phyloP scores from a whole-genome alignment of 1,140 invertebrate genomes.

The Holcopasites calliopsidis region DNA sequence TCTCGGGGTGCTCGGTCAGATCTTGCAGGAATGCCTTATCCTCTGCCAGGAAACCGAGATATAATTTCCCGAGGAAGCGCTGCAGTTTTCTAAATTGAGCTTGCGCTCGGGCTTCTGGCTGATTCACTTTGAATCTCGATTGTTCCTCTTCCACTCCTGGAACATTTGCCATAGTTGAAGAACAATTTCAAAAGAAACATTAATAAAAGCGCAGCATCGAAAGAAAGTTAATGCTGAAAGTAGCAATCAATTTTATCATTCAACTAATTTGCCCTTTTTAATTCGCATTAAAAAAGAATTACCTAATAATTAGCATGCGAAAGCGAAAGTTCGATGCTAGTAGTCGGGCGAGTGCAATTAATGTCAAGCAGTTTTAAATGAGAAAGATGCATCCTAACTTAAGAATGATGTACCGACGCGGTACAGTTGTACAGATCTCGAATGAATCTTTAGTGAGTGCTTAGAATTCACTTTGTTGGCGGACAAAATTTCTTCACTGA shows the following conservation, averaged over 20 bases:
- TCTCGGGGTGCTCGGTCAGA: slow-evolving; percentile 34
- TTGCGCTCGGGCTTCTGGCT: slow-evolving; percentile 42
- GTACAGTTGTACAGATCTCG: no score
- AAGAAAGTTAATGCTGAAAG: no score
- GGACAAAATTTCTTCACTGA: no score
- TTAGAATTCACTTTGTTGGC: no score
- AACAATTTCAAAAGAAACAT: no score
- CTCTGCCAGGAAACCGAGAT: slow-evolving; percentile 49
- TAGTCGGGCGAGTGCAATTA: background rate
- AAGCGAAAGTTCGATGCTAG: background rate
- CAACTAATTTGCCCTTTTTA: no score
- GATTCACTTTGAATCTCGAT: slow-evolving; percentile 65
- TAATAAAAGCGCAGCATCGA: no score
- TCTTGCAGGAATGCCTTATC: slow-evolving; percentile 65
- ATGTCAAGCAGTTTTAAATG: background rate
- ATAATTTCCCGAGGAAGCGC: slow-evolving; percentile 41
- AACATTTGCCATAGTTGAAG: no score
- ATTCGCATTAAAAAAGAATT: slow-evolving; percentile 5
- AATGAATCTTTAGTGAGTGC: no score
- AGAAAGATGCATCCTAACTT: background rate
- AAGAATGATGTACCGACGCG: background rate
- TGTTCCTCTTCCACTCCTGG: slow-evolving; percentile 66
- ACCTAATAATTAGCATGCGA: background rate
- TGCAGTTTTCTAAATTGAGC: slow-evolving; percentile 41
- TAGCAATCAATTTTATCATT: no score